Percentiles rank a stretch among this genome's conserved stretches.
Conservation (phyloP, 2,797 vertebrate genomes). For the Gila robusta region DNA sequence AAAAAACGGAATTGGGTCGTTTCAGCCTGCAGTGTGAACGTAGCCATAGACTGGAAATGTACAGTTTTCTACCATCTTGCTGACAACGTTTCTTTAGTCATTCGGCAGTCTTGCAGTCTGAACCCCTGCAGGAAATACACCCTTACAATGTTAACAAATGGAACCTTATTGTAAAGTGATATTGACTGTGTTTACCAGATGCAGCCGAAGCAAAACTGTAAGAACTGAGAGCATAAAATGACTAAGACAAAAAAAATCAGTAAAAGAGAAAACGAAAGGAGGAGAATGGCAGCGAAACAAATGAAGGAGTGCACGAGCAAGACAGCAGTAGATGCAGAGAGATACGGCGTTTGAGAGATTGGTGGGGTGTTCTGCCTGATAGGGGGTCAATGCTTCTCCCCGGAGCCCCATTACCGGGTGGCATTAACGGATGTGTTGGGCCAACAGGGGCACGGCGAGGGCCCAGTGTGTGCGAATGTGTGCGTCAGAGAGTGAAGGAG, state of each 20-base stretch:
- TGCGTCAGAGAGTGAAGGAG: slow-evolving; percentile 42
- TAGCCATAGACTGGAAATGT: too few species aligned
- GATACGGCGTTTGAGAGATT: slow-evolving; percentile 48
- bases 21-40: too few species aligned
- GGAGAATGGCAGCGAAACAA: slow-evolving; percentile 30
- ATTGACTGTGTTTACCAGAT: not conserved
- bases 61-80: too few species aligned
- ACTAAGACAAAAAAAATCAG: not conserved
- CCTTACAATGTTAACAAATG: not conserved
- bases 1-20: too few species aligned
- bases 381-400: slow-evolving; percentile 56
- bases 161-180: not conserved
- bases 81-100: too few species aligned
- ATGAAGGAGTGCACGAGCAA: slow-evolving; percentile 1
- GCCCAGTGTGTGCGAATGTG: slow-evolving; percentile 40
- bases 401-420: slow-evolving; percentile 64
- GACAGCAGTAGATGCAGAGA: slow-evolving; percentile 36
- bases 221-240: not conserved
- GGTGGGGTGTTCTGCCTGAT: slow-evolving; percentile 53
- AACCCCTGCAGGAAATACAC: too few species aligned
- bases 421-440: slow-evolving; percentile 67
- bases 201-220: not conserved
- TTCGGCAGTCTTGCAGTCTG: too few species aligned
- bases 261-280: not conserved
- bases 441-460: slow-evolving; percentile 45